Percentiles rank a stretch among this genome's conserved stretches.
Conservation (phyloP, 1,140 invertebrate species). For the Zaprionus davidi region DNA sequence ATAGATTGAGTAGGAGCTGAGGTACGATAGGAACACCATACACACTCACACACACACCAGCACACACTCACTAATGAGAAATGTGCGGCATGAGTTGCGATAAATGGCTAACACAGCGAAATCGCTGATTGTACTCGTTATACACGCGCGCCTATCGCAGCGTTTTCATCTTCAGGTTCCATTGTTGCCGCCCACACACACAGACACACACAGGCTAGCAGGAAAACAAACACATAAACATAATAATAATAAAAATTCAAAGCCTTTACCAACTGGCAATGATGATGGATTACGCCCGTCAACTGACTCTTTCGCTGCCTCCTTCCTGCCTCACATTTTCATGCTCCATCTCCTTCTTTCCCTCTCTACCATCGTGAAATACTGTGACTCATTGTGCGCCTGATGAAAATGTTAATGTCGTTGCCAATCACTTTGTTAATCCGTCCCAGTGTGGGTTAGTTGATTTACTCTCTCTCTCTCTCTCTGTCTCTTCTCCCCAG, state of each 20-base stretch:
- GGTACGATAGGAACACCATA: not conserved
- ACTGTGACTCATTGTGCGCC: conserved; percentile 53
- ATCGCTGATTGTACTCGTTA: conserved; percentile 50
- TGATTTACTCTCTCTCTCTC: conserved; percentile 54
- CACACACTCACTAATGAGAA: conserved; percentile 67
- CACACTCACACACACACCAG: conserved; percentile 5
- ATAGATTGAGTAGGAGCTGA: conserved; percentile 1
- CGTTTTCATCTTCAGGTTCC: conserved; percentile 14
- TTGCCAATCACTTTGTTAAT: conserved; percentile 81
- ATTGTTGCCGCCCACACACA: conserved; percentile 40
- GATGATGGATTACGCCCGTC: conserved; percentile 77
- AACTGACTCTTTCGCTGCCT: conserved; percentile 20
- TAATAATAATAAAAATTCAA: conserved; percentile 81
- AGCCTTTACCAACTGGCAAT: conserved; percentile 55
- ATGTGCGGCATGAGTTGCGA: conserved; percentile 71
- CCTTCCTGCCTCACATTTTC: not conserved
- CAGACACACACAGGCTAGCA: conserved; percentile 5
- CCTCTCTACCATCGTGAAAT: conserved; percentile 1
- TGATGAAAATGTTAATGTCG: conserved; percentile 82
- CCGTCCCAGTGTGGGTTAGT: conserved; percentile 56
- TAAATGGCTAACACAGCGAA: conserved; percentile 70
- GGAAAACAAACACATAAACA: conserved; percentile 49
- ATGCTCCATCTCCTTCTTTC: not conserved
- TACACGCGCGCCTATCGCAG: not conserved
- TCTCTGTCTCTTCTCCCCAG: not conserved